Evolutionary conservation across 1,140 invertebrate species (phyloP).

Genomic region (Harpegnathos saltator): DNA sequence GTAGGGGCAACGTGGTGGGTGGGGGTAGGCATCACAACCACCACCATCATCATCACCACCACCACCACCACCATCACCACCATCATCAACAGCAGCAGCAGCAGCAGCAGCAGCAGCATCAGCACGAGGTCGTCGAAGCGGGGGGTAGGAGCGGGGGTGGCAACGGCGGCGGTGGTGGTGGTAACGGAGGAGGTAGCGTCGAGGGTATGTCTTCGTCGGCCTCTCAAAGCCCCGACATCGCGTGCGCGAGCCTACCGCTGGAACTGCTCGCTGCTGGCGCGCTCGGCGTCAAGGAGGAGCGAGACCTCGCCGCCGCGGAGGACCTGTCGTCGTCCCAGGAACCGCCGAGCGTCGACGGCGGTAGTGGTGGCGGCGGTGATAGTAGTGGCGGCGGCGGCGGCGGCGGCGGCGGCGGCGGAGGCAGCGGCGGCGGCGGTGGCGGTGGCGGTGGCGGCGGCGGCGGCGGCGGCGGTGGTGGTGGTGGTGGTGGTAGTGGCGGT

Average conservation of each 20-base stretch:
- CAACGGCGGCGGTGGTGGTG: conserved; percentile 69
- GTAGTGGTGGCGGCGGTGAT: conserved; percentile 9
- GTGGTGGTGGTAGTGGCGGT: conserved; percentile 76
- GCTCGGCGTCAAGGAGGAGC: conserved; percentile 85
- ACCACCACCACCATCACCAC: conserved; percentile 74
- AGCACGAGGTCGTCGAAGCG: conserved; percentile 66
- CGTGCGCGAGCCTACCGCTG: conserved; percentile 85
- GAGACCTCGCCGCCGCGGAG: conserved; percentile 82
- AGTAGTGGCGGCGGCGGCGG: conserved; percentile 30
- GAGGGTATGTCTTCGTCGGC: conserved; percentile 86
- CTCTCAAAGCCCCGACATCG: conserved; percentile 85
- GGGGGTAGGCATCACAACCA: conserved; percentile 73
- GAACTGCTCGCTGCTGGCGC: conserved; percentile 84
- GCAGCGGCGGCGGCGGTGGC: conserved; percentile 45
- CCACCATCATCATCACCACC: conserved; percentile 73
- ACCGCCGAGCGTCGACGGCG: conserved; percentile 68
- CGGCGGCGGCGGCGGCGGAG: conserved; percentile 35
- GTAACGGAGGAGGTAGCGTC: conserved; percentile 78
- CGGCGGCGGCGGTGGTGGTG: conserved; percentile 60
- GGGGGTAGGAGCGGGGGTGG: conserved; percentile 62
- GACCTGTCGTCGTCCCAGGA: conserved; percentile 82
- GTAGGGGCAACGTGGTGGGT: conserved; percentile 79
- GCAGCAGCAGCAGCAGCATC: conserved; percentile 73
- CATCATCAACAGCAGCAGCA: conserved; percentile 77
- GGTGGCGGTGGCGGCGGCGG: conserved; percentile 38